Base-by-base conservation (phyloP, 2,888 invertebrate species). In the Napeogenes sylphis region DNA sequence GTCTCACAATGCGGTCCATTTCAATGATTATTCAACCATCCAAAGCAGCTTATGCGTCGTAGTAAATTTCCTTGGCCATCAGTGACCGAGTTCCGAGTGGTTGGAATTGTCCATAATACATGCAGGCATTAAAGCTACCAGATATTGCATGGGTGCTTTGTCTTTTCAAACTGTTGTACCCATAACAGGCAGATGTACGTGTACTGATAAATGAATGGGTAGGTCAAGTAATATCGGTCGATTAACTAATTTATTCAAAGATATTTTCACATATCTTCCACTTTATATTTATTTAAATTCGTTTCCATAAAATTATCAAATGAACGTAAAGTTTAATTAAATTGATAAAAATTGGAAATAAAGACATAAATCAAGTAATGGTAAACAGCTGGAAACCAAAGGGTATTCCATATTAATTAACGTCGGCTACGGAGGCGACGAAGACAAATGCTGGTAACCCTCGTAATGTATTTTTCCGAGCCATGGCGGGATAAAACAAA, bases 391-490 rank as follows among this genome's bases (percentile, higher is more conserved):
- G 74, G 74, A 73, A 78, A 80, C 82, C 78, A 86, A 89, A 87
- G 87, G 87, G 85, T 88, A 85, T 86, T 87, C 85, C 81, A 84
- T 90, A 90, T 90, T 89, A 90, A 90, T 90, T 90, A 90, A 85
- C 79, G 87, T 84, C 82, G 79, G 77, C 73, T 76, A 75, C 76
- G 78, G 82, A 83, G 81, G 80, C 87, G 89, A 90, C 90, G 87
- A 88, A 89, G 89, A 90, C 84, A 84, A 89, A 90, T 88, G 86
- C 78, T 79, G 77, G 82, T 79, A 78, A 75, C 80, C 74, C 75
- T 76, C 78, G 77, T 87, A 87, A 90, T 89, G 84, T 90, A 90
- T 89, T 90, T 90, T 89, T 89, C 87, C 82, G 76, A 77, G 79
- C 79, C 83, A 78, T 80, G 77, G 76, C 75, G 76, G 75, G 85